phyloP scores from a whole-genome alignment of 1,140 invertebrate genomes.

The Drosophila murphyi region DNA sequence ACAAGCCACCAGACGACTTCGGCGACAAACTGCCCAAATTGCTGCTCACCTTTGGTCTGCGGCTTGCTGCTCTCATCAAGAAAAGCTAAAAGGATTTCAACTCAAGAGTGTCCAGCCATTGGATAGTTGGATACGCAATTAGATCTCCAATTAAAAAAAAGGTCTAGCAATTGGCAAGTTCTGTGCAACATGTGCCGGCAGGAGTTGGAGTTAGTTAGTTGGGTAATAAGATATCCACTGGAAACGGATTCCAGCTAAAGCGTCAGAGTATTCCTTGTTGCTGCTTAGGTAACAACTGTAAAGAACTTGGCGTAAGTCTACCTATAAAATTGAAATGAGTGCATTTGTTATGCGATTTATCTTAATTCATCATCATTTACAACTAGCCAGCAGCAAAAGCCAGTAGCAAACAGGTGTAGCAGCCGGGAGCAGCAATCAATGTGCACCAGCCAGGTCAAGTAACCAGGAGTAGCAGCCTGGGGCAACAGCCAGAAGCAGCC shows the following conservation, averaged over 20 bases:
- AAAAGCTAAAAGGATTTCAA: background rate
- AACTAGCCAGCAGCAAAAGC: too few species aligned
- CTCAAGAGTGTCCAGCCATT: too few species aligned
- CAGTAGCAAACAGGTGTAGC: too few species aligned
- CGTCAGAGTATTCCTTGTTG: background rate
- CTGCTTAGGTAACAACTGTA: background rate
- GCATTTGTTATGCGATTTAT: too few species aligned
- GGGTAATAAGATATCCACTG: background rate
- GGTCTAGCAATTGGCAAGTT: background rate
- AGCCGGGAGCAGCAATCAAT: too few species aligned
- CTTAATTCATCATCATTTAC: too few species aligned
- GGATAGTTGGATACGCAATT: background rate
- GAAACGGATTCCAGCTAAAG: background rate
- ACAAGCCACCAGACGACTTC: background rate
- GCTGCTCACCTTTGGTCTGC: background rate
- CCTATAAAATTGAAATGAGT: too few species aligned
- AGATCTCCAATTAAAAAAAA: background rate
- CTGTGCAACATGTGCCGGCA: background rate
- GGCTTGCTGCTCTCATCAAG: too few species aligned
- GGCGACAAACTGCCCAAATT: background rate
- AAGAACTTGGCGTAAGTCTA: background rate
- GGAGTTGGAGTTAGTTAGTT: background rate
- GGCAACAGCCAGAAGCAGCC: too few species aligned
- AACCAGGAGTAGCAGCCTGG: too few species aligned
- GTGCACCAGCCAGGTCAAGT: too few species aligned